phyloP scores from a whole-genome alignment of 2,888 invertebrate genomes.

The Agrotis exclamationis region DNA sequence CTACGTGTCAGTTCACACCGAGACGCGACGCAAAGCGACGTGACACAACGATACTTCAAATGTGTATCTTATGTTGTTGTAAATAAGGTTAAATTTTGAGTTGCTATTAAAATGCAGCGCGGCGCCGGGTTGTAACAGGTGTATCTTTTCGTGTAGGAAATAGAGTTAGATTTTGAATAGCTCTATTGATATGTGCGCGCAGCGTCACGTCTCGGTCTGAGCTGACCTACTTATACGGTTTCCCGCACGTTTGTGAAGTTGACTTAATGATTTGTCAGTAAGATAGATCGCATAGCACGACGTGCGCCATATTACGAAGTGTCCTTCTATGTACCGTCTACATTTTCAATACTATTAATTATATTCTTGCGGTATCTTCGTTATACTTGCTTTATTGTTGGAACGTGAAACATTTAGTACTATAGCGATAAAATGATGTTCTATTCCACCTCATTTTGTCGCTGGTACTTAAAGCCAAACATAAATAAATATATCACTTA shows the following conservation, averaged over 20 bases:
- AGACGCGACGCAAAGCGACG: no score
- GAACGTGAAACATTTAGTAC: slow-evolving; percentile 10
- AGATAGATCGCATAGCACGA: slow-evolving; percentile 3
- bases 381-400: slow-evolving; percentile 16
- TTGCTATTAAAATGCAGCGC: no score
- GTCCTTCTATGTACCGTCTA: slow-evolving; percentile 44
- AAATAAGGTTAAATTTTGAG: no score
- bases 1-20: no score
- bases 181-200: no score
- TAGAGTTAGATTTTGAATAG: no score
- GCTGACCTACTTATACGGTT: no score
- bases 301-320: slow-evolving; percentile 29
- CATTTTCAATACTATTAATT: slow-evolving; percentile 28
- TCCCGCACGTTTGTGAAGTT: not conserved
- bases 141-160: no score
- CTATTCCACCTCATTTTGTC: slow-evolving; percentile 33
- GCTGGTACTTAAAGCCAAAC: slow-evolving; percentile 18
- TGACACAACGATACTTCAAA: no score
- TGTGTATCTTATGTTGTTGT: no score
- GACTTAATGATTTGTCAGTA: not conserved
- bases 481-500: slow-evolving; percentile 22
- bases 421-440: slow-evolving; percentile 48
- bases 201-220: no score
- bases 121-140: no score
- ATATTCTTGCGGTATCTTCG: slow-evolving; percentile 18